Evolutionary conservation across 2,888 invertebrate genomes (phyloP).

Genomic region (Odiellus spinosus): DNA sequence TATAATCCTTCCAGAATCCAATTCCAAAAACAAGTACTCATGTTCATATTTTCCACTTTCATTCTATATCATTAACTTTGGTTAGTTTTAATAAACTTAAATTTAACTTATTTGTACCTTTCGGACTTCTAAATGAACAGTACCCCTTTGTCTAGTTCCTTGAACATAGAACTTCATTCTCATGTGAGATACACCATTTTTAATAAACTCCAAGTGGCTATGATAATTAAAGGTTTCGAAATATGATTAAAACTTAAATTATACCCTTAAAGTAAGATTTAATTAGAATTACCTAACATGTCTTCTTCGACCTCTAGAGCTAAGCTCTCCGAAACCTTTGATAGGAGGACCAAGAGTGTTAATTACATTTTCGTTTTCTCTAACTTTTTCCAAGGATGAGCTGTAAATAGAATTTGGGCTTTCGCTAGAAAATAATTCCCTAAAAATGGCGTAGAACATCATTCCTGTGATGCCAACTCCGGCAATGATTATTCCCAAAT

Average conservation of each 20-base stretch:
- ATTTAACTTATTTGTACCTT: slow-evolving; percentile 41
- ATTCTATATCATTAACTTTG: too few relatives aligned
- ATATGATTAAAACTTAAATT: not conserved
- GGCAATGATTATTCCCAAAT: slow-evolving; percentile 60
- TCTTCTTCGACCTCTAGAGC: slow-evolving; percentile 58
- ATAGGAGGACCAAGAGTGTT: slow-evolving; percentile 79
- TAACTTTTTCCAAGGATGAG: slow-evolving; percentile 56
- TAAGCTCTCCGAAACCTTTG: slow-evolving; percentile 75
- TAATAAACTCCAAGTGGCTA: slow-evolving; percentile 37
- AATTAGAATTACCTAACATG: slow-evolving; percentile 45
- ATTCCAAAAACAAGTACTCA: too few relatives aligned
- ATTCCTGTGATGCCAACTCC: slow-evolving; percentile 66
- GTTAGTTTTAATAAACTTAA: not conserved
- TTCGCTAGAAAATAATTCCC: slow-evolving; percentile 70
- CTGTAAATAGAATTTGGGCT: slow-evolving; percentile 74
- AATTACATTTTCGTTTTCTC: slow-evolving; percentile 48
- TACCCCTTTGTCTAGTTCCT: slow-evolving; percentile 61
- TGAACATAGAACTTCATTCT: slow-evolving; percentile 81
- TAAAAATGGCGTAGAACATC: slow-evolving; percentile 66
- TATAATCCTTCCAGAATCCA: too few relatives aligned
- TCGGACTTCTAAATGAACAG: slow-evolving; percentile 70
- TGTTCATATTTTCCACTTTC: too few relatives aligned
- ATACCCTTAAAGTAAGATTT: not conserved
- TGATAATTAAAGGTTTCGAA: not conserved
- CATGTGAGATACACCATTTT: slow-evolving; percentile 59